These are phyloP conservation scores for Epinephelus malabaricus DNA, from an alignment of 2,797 vertebrate species.

Conservation along the genomic window DNA sequence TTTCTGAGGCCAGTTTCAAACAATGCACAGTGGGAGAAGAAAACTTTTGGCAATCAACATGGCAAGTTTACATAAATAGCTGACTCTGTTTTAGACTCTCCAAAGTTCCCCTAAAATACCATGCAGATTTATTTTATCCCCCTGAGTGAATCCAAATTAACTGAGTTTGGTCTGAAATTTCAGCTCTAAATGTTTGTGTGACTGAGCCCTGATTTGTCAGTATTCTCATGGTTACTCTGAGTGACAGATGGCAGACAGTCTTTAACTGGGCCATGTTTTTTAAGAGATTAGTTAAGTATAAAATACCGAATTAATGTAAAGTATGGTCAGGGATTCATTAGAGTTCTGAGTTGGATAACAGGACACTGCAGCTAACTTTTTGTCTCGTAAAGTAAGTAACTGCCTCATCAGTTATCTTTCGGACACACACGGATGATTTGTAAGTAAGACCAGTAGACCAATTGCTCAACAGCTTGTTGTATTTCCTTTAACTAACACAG, in stretches of 20 bases:
- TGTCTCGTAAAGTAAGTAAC: background rate
- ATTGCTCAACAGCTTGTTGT: background rate
- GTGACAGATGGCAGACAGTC: background rate
- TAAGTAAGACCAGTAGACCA: constrained; percentile 12
- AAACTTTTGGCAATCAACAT: no score
- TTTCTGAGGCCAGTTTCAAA: no score
- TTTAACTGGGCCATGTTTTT: background rate
- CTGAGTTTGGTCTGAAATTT: no score
- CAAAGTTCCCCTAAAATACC: no score
- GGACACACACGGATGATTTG: background rate
- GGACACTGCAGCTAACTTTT: background rate
- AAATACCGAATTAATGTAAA: background rate
- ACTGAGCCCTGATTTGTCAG: no score
- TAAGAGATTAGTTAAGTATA: background rate
- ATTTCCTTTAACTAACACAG: constrained; percentile 35
- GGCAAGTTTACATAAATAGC: no score
- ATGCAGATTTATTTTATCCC: no score
- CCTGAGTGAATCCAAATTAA: no score
- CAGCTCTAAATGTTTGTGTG: no score
- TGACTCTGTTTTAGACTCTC: no score
- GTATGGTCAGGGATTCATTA: background rate
- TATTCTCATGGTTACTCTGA: background rate
- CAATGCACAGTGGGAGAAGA: no score
- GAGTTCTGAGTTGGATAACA: background rate
- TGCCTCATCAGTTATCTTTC: background rate